These are phyloP conservation scores for Molossus molossus DNA, from an alignment of 2,797 vertebrate genomes.

Conservation along the genomic window DNA sequence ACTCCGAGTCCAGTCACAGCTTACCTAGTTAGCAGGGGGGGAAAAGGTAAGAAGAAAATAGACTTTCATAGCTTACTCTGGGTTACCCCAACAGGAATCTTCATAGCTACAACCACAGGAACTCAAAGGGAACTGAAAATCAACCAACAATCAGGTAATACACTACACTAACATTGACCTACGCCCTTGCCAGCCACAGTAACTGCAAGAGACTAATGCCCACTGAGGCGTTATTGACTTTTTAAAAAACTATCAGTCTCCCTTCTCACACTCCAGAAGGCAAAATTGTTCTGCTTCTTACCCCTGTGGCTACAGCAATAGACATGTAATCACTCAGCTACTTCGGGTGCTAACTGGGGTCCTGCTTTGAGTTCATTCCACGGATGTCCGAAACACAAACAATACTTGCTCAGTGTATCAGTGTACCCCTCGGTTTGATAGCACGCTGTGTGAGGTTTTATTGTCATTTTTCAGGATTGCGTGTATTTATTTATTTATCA, in stretches of 20 bases:
- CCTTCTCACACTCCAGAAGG: neutral
- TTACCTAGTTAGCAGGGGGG: neutral
- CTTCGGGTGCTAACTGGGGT: neutral
- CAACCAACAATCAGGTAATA: slow-evolving; percentile 61
- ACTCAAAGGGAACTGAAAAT: slow-evolving; percentile 44
- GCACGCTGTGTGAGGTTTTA: slow-evolving; percentile 55
- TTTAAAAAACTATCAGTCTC: neutral
- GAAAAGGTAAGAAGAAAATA: neutral
- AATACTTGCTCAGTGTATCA: slow-evolving; percentile 21
- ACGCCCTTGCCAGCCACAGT: neutral
- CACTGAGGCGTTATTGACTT: neutral
- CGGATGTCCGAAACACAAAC: slow-evolving; percentile 34
- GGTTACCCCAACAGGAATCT: neutral
- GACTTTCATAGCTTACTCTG: neutral
- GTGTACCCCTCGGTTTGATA: slow-evolving; percentile 48
- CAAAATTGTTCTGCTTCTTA: neutral
- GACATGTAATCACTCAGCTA: neutral
- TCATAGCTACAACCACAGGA: neutral
- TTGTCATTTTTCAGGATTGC: slow-evolving; percentile 61
- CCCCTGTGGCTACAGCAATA: neutral
- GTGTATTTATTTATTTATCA: slow-evolving; percentile 77
- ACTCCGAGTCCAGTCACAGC: neutral
- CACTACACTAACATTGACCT: slow-evolving; percentile 37
- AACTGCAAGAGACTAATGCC: neutral
- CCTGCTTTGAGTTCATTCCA: slow-evolving; percentile 65